phyloP scores from a whole-genome alignment of 35 echinoderm and acorn worm species.

The Nesometra sesokonis region DNA sequence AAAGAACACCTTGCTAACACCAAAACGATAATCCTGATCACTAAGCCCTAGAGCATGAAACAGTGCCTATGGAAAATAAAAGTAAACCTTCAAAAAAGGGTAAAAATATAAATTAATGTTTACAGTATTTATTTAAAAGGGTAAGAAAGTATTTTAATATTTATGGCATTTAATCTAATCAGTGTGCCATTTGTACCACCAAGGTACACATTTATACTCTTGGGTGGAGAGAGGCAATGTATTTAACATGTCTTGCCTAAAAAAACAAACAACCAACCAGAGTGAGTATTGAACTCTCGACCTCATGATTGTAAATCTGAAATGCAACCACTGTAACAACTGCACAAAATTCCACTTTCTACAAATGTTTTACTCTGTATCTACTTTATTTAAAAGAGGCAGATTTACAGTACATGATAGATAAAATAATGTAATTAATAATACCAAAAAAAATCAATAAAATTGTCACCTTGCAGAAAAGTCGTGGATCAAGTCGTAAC shows the following conservation, averaged over 20 bases:
- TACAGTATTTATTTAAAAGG: not conserved
- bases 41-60: conserved; percentile 92
- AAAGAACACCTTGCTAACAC: conserved; percentile 96
- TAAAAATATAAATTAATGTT: not conserved
- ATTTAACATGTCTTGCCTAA: too few relatives aligned
- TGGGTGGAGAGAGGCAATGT: too few relatives aligned
- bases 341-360: too few relatives aligned
- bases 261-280: too few relatives aligned
- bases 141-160: not conserved
- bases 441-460: not conserved
- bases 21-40: conserved; percentile 91
- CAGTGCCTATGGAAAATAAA: conserved; percentile 57
- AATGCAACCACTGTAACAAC: too few relatives aligned
- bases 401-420: not conserved
- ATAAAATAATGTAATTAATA: not conserved
- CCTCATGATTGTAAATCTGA: too few relatives aligned
- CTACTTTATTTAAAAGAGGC: too few relatives aligned
- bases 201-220: too few relatives aligned
- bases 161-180: too few relatives aligned
- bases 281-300: too few relatives aligned
- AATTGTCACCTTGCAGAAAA: conserved; percentile 75
- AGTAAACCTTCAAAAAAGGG: not conserved
- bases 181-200: too few relatives aligned
- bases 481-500: conserved; percentile 63
- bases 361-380: too few relatives aligned